Conservation (phyloP, 2,888 invertebrate genomes). For the Pammene aurita region DNA sequence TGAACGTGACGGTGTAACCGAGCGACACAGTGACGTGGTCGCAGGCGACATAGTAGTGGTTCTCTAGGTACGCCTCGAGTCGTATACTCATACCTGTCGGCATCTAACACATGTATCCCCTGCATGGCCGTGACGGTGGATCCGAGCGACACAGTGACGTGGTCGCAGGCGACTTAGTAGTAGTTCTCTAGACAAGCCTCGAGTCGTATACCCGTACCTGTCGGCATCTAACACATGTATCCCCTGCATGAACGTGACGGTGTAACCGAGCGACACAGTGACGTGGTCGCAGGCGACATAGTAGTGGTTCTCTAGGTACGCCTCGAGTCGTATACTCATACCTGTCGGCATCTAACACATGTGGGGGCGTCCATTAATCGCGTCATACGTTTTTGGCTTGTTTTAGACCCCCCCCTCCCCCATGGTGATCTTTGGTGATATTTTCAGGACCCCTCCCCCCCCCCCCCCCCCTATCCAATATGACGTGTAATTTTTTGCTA, state of each 20-base stretch:
- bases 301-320: slow-evolving; percentile 47
- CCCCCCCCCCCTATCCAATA: no score
- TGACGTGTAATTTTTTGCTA: no score
- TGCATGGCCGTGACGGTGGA: slow-evolving; percentile 53
- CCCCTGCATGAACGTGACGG: slow-evolving; percentile 50
- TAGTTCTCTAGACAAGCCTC: slow-evolving; percentile 51
- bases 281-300: slow-evolving; percentile 55
- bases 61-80: slow-evolving; percentile 53
- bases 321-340: slow-evolving; percentile 44
- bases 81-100: slow-evolving; percentile 49
- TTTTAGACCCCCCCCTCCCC: no score
- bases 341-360: no score
- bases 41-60: slow-evolving; percentile 50
- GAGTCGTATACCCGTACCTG: slow-evolving; percentile 2
- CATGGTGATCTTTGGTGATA: no score
- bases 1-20: slow-evolving; percentile 53
- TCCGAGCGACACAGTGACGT: slow-evolving; percentile 54
- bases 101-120: slow-evolving; percentile 50
- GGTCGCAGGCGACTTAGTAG: slow-evolving; percentile 53
- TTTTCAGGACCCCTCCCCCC: no score
- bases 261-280: slow-evolving; percentile 55
- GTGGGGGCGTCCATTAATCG: no score
- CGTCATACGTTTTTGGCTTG: no score
- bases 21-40: slow-evolving; percentile 56
- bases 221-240: slow-evolving; percentile 31